phyloP scores from a whole-genome alignment of 2,797 vertebrate species.

The Crenichthys baileyi region DNA sequence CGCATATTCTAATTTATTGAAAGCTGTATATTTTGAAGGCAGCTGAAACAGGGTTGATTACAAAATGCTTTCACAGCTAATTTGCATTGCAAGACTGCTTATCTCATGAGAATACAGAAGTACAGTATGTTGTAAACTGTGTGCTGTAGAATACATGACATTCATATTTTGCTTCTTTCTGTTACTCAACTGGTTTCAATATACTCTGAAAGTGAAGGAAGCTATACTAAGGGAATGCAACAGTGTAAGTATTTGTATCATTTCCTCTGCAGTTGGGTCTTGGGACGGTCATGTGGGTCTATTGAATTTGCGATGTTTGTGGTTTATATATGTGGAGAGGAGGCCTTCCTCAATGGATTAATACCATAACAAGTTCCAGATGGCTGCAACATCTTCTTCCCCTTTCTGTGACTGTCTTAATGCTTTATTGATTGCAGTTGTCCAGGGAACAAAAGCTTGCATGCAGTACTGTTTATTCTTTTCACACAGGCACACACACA shows the following conservation, averaged over 20 bases:
- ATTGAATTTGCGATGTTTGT: slow-evolving; percentile 55
- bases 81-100: not conserved
- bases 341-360: slow-evolving; percentile 71
- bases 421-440: slow-evolving; percentile 79
- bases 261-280: slow-evolving; percentile 34
- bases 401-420: slow-evolving; percentile 72
- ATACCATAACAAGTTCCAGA: slow-evolving; percentile 75
- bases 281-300: slow-evolving; percentile 38
- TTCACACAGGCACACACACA: slow-evolving; percentile 35
- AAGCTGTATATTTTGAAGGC: too few relatives aligned
- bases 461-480: slow-evolving; percentile 46
- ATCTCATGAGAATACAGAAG: not conserved
- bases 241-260: slow-evolving; percentile 38
- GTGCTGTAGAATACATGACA: not conserved
- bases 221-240: slow-evolving; percentile 31
- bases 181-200: slow-evolving; percentile 15
- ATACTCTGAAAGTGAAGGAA: slow-evolving; percentile 26
- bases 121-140: not conserved
- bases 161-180: not conserved
- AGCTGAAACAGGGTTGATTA: too few relatives aligned
- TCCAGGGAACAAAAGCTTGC: slow-evolving; percentile 61
- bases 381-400: slow-evolving; percentile 73
- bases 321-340: slow-evolving; percentile 58
- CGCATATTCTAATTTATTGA: not conserved
- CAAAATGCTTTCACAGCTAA: not conserved